Base-by-base conservation (phyloP, 2,888 invertebrate species). In the Desoria tigrina region DNA sequence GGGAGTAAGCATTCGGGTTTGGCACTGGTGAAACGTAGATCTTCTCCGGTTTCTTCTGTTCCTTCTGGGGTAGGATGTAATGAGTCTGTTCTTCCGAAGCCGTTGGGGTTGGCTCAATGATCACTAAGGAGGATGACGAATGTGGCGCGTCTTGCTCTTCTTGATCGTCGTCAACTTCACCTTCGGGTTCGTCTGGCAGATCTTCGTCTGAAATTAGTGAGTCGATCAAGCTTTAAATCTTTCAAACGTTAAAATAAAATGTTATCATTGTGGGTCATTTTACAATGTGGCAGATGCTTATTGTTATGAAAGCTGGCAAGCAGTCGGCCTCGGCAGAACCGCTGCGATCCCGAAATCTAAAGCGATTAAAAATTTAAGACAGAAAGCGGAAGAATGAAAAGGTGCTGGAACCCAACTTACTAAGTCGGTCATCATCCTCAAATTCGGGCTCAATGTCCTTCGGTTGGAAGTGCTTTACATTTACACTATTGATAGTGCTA, bases 31-130 rank as follows among this genome's bases (percentile, higher is more conserved):
- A 76, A 26, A 72, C 71, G 58, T 76, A 74, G 58, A 76, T 67
- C 53, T 74, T 70, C 9, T 75, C 76, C 2, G 66, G 63, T 21
- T 74, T 69, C 63, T 74, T 71, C 24, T 65, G 63, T 28, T 65
- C 68, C 53, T 71, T 67, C 42, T 75, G 69, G 2, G 76, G 76
- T 9, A 76, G 63, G 18, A 76, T 65, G 61, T 76, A 76, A 14
- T 72, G 63, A 21, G 76, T 76, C 60, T 74, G 72, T 32, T 76
- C 75, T 37, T 76, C 76, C 0, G 76, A 74, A 1, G 71, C 68
- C 0, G 68, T 71, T 23, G 72, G 69, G 0, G 72, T 67, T 9
- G 72, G 72, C 32, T 69, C 69, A 4, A 72, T 37, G 2, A 24
- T 24, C 24, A 45, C n/a, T 6, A 49, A 7, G 18, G 59, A 42